A percentile compares a stretch with the other conserved stretches of the same genome.
Conservation (phyloP, 2,113 vertebrate species). For the Pampusana beccarii region DNA sequence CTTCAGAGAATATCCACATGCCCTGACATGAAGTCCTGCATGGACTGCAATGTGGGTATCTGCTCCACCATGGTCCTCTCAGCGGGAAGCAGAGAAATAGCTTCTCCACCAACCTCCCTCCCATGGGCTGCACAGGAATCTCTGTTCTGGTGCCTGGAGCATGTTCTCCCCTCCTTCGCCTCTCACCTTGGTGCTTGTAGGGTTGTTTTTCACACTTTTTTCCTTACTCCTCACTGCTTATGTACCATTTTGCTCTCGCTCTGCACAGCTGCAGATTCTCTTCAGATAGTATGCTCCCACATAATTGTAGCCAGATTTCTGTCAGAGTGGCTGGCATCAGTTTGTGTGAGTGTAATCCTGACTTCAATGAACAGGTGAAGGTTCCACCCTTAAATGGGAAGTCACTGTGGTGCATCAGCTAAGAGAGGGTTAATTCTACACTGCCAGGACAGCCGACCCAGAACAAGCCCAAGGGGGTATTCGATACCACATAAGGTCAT, state of each 20-base stretch:
- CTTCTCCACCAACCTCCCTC: accelerated
- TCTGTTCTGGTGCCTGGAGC: not conserved
- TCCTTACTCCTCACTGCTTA: not conserved
- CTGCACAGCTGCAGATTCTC: not conserved
- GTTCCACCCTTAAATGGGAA: not conserved
- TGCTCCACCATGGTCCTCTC: accelerated
- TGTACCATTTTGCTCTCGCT: not conserved
- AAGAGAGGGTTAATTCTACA: too few species aligned
- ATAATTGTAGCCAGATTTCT: not conserved
- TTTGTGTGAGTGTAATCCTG: not conserved
- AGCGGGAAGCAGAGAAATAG: not conserved
- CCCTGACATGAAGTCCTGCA: not conserved
- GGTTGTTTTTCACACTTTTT: not conserved
- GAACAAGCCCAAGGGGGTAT: too few species aligned
- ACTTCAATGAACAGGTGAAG: not conserved
- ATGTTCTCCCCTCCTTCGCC: accelerated
- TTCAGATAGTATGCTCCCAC: not conserved
- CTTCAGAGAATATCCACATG: not conserved
- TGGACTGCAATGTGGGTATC: accelerated
- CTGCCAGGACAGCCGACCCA: too few species aligned
- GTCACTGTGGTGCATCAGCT: not conserved
- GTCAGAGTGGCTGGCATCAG: not conserved
- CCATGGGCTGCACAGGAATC: not conserved
- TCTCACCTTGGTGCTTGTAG: not conserved
- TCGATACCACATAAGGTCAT: too few species aligned